These are phyloP conservation scores for Leucania comma DNA, from an alignment of 2,888 invertebrate genomes.

Conservation along the genomic window DNA sequence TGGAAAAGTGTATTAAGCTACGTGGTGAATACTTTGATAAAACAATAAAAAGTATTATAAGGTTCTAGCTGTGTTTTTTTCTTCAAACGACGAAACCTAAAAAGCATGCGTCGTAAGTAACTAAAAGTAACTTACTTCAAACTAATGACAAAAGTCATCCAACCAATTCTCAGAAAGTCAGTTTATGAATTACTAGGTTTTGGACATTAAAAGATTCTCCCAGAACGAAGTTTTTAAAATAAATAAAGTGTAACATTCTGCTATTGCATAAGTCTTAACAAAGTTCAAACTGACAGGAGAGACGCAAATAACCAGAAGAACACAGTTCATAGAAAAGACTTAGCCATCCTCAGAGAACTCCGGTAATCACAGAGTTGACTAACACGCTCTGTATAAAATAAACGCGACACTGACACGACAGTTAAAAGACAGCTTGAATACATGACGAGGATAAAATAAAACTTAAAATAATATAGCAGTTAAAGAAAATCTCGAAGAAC, in stretches of 20 bases:
- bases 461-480: neutral
- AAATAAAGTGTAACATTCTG: neutral
- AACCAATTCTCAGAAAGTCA: neutral
- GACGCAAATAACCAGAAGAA: neutral
- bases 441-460: neutral
- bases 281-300: no score
- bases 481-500: neutral
- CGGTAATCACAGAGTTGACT: neutral
- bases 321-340: neutral
- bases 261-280: neutral
- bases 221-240: neutral
- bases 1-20: no score
- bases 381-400: conserved; percentile 13
- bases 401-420: conserved; percentile 8
- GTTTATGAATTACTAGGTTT: neutral
- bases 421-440: conserved; percentile 1
- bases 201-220: neutral
- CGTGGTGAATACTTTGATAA: no score
- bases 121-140: no score
- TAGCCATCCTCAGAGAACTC: conserved; percentile 2
- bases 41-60: no score
- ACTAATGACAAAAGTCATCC: neutral
- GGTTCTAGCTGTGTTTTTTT: no score
- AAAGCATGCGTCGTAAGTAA: no score
- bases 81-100: no score